Percentiles rank a stretch among this genome's conserved stretches.
Evolutionary conservation across 2,888 invertebrate species (phyloP).

Genomic region (Podotricha telesiphe): DNA sequence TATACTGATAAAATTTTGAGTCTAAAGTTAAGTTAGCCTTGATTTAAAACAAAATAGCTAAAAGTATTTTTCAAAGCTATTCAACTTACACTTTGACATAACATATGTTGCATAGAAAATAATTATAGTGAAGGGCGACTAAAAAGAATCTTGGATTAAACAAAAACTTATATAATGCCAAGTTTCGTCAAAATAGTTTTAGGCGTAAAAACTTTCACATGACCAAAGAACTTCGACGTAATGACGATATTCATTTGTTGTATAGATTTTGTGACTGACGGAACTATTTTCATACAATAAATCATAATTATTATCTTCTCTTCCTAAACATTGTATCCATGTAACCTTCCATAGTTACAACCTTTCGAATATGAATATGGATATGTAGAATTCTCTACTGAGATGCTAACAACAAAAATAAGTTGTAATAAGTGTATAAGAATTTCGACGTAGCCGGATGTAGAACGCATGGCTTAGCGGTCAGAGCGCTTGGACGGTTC

Average conservation of each 20-base stretch:
- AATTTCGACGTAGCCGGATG: too few species aligned
- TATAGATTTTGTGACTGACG: conserved; percentile 7
- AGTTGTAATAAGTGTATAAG: too few species aligned
- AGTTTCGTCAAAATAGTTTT: conserved; percentile 22
- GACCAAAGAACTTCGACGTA: conserved; percentile 33
- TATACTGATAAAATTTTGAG: not conserved
- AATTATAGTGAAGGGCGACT: not conserved
- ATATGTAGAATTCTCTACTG: too few species aligned
- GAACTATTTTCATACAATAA: not conserved
- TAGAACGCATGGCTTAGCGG: too few species aligned
- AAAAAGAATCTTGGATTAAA: conserved; percentile 20
- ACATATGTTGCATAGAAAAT: not conserved
- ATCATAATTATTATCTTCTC: too few species aligned
- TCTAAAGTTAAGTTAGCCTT: not conserved
- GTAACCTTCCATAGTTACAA: too few species aligned
- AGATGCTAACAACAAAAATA: too few species aligned
- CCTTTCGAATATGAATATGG: too few species aligned
- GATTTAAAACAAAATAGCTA: not conserved
- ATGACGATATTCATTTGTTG: conserved; percentile 25
- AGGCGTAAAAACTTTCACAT: conserved; percentile 38
- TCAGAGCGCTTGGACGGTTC: too few species aligned
- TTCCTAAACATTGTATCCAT: too few species aligned
- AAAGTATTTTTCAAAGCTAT: not conserved
- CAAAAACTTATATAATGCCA: conserved; percentile 20
- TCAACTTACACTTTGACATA: not conserved